phyloP scores from a whole-genome alignment of 2,888 invertebrate species.

The Anaspis maculata region DNA sequence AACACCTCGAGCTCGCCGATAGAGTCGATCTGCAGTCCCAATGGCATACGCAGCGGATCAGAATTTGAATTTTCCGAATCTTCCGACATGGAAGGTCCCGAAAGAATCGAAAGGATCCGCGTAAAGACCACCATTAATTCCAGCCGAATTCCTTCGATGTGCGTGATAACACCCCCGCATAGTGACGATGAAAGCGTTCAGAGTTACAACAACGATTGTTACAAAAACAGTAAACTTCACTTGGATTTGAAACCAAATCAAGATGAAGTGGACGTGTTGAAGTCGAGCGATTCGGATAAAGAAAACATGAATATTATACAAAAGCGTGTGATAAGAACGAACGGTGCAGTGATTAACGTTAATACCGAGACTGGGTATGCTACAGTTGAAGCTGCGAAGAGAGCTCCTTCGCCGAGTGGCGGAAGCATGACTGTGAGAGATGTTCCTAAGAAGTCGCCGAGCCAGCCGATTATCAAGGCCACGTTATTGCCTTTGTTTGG shows the following conservation, averaged over 20 bases:
- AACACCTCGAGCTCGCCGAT: slow-evolving; percentile 75
- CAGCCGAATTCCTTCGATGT: slow-evolving; percentile 85
- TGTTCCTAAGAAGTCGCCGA: slow-evolving; percentile 13
- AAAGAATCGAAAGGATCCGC: slow-evolving; percentile 75
- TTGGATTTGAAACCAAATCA: slow-evolving; percentile 9
- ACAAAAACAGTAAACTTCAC: no score
- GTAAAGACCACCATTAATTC: slow-evolving; percentile 82
- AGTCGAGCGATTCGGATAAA: slow-evolving; percentile 17
- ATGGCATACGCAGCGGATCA: slow-evolving; percentile 59
- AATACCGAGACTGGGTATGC: slow-evolving; percentile 39
- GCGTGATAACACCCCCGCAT: slow-evolving; percentile 80
- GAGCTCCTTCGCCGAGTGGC: slow-evolving; percentile 38
- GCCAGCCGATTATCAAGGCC: slow-evolving; percentile 40
- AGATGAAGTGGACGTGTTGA: slow-evolving; percentile 14
- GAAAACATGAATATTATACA: slow-evolving; percentile 17
- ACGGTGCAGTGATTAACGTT: slow-evolving; percentile 33
- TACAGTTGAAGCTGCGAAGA: slow-evolving; percentile 32
- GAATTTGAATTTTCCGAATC: slow-evolving; percentile 82
- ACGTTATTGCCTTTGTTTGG: slow-evolving; percentile 59
- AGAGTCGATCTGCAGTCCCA: slow-evolving; percentile 64
- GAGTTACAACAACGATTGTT: slow-evolving; percentile 26
- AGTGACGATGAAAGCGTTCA: slow-evolving; percentile 74
- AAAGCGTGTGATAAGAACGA: slow-evolving; percentile 19
- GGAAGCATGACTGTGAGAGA: slow-evolving; percentile 31
- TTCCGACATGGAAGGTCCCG: slow-evolving; percentile 80